phyloP scores from a whole-genome alignment of 1,140 invertebrate species.

The Acromyrmex heyeri region DNA sequence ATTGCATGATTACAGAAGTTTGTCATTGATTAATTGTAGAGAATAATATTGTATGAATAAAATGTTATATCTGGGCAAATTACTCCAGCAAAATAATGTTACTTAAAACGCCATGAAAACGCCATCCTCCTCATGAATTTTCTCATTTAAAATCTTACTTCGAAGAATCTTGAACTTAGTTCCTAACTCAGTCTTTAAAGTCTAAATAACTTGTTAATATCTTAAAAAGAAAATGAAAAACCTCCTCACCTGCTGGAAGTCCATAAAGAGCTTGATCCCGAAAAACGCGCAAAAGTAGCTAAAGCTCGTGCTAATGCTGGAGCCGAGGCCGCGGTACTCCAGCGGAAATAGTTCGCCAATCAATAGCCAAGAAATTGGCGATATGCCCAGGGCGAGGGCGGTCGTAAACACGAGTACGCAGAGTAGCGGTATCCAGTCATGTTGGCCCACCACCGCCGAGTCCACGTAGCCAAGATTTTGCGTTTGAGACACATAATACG shows the following conservation, averaged over 20 bases:
- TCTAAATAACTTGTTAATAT: conserved; percentile 86
- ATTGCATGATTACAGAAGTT: not conserved
- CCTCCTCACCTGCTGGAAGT: conserved; percentile 89
- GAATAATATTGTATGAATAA: not conserved
- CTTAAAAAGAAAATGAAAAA: conserved; percentile 76
- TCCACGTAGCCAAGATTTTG: conserved; percentile 84
- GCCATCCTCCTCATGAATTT: not conserved
- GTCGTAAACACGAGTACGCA: conserved; percentile 94
- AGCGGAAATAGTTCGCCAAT: conserved; percentile 96
- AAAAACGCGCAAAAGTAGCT: conserved; percentile 96
- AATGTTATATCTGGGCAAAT: not conserved
- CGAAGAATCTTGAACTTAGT: not conserved
- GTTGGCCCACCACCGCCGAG: conserved; percentile 85
- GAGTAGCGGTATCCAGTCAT: conserved; percentile 94
- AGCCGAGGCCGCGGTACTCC: conserved; percentile 93
- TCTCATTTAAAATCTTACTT: conserved; percentile 15
- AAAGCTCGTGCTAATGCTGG: conserved; percentile 93
- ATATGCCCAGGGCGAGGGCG: conserved; percentile 95
- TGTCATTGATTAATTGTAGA: not conserved
- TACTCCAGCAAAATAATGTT: not conserved
- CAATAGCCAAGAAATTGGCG: conserved; percentile 95
- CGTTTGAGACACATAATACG: conserved; percentile 90
- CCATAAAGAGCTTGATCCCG: conserved; percentile 95
- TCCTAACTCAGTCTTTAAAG: not conserved
- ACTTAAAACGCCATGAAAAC: not conserved